These are phyloP conservation scores for Tetranychus piercei DNA, from an alignment of 2,888 invertebrate species.

Conservation along the genomic window DNA sequence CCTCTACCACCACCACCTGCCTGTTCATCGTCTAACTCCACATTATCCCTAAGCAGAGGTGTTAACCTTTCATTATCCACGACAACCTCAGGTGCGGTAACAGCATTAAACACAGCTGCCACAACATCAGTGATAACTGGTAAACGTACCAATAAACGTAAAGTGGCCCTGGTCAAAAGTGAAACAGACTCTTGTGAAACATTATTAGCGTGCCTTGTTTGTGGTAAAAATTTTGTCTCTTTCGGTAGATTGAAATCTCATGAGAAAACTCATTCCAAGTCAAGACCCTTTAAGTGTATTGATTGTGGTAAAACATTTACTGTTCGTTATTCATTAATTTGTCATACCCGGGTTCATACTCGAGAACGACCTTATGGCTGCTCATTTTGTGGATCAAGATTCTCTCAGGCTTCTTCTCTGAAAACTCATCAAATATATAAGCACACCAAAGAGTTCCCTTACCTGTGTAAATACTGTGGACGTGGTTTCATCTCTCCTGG, in stretches of 20 bases:
- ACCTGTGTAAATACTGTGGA: conserved; percentile 21
- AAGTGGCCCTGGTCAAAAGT: not conserved
- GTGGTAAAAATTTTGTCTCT: conserved; percentile 22
- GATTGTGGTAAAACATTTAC: conserved; percentile 24
- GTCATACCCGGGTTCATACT: conserved; percentile 22
- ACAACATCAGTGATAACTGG: not conserved
- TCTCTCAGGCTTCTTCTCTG: conserved; percentile 21
- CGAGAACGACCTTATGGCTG: conserved; percentile 17
- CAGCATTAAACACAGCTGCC: too few relatives aligned
- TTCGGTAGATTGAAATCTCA: conserved; percentile 21
- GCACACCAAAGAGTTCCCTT: conserved; percentile 24
- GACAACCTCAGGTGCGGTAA: not conserved
- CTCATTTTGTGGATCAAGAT: conserved; percentile 18
- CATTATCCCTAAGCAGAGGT: not conserved
- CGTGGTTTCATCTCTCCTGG: conserved; percentile 23
- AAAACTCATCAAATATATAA: conserved; percentile 24
- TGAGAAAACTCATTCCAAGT: conserved; percentile 23
- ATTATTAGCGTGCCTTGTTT: conserved; percentile 20
- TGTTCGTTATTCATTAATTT: conserved; percentile 23
- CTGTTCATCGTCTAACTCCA: not conserved
- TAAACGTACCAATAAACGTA: not conserved
- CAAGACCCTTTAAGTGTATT: conserved; percentile 21
- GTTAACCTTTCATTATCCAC: not conserved
- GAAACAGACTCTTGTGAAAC: not conserved
- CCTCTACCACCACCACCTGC: not conserved